phyloP scores from a whole-genome alignment of 2,888 invertebrate species.

The Dasypogon diadema region DNA sequence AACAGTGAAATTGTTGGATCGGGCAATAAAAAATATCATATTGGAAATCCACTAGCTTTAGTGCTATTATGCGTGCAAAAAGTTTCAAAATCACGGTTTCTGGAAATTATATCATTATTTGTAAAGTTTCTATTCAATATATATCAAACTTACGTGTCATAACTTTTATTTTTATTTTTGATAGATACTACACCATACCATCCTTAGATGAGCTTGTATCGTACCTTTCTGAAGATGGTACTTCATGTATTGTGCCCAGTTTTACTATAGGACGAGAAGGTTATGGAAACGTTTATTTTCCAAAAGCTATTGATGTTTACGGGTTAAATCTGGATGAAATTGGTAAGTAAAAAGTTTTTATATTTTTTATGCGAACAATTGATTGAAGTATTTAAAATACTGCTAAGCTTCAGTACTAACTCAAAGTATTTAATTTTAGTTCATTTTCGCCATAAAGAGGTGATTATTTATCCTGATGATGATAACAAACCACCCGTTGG shows the following conservation, averaged over 20 bases:
- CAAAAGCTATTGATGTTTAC: constrained; percentile 85
- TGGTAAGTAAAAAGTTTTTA: constrained; percentile 69
- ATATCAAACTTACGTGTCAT: background rate
- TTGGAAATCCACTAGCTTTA: too few relatives aligned
- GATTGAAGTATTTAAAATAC: background rate
- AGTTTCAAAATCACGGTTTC: too few relatives aligned
- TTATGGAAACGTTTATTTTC: constrained; percentile 91
- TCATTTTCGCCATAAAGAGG: constrained; percentile 93
- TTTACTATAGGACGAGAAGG: constrained; percentile 90
- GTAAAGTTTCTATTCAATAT: background rate
- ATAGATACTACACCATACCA: constrained; percentile 88
- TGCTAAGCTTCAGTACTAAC: too few relatives aligned
- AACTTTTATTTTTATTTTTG: constrained; percentile 6
- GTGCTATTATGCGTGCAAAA: too few relatives aligned
- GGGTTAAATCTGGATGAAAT: constrained; percentile 88
- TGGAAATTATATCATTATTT: too few relatives aligned
- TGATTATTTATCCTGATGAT: constrained; percentile 94
- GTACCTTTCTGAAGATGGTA: constrained; percentile 77
- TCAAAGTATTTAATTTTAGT: constrained; percentile 71
- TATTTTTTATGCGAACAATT: background rate
- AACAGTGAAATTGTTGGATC: too few relatives aligned
- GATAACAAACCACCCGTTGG: constrained; percentile 89
- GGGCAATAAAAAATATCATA: too few relatives aligned
- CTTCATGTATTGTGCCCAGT: constrained; percentile 85
- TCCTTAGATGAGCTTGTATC: constrained; percentile 82